Base-by-base conservation (phyloP, 2,113 vertebrate genomes). In the Numida meleagris region DNA sequence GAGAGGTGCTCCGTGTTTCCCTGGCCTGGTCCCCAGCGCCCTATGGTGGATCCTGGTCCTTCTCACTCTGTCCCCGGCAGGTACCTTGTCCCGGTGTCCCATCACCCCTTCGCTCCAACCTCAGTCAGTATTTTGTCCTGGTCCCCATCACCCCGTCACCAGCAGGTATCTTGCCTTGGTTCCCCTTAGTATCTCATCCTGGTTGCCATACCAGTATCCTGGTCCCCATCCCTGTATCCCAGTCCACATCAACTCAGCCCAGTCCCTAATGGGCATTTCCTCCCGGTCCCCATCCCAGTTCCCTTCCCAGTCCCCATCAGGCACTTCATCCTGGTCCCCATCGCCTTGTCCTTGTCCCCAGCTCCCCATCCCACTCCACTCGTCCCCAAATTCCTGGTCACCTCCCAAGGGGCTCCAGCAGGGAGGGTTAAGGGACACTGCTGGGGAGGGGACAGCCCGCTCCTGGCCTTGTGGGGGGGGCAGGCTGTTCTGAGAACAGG, bases 11-110 rank as follows among this genome's bases (percentile, higher is more conserved):
- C 53, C 17, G 25, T 29, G 0, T 57, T 0, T 5, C 34, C 10
- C 0, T 1, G 43, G 34, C 5, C 12, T 4, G n/a, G 46, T 38
- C 31, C 1, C 36, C 8, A 13, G 17, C 16, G 7, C 6, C 4
- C 38, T 9, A 0, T 4, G 19, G 31, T 25, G 63, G 58, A 0
- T 63, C 46, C 8, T 3, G 1, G 36, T 12, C 27, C 27, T 23
- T 31, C 1, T 42, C 5, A 6, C 29, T 7, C 58, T 4, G 9
- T 53, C 6, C 31, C 48, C 48, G 65, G 24, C 11, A 62, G 45
- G 57, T 40, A 8, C 29, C 57, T 34, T 5, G 1, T 67, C 20
- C 18, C 4, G 7, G 21, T 86, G 17, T 3, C 2, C 62, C 34
- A 9, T 42, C 16, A 7, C 11, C 33, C 50, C 25, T 15, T 27